Evolutionary conservation across 92 coral and sea anemone genomes (phyloP), one percentile per base, ranked within the genome.

Genomic region (Isaurus tuberculatus): DNA sequence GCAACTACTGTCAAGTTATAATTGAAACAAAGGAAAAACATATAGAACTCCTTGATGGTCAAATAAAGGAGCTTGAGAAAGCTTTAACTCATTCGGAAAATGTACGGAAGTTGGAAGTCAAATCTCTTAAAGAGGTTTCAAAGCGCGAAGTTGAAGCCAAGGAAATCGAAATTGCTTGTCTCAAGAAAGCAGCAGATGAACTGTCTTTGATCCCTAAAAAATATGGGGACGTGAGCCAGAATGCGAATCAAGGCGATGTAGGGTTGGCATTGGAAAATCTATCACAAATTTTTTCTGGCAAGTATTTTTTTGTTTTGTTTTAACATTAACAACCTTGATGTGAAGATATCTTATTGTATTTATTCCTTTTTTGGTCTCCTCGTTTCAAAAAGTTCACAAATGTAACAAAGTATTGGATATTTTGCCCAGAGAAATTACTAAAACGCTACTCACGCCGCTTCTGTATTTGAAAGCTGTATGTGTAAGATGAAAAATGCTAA

Each of bases 121-220:
- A 58, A 4, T 33, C 70, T 1, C 70, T 77, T 29, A 77, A 33
- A 22, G 82, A 77, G 25, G 51, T 77, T 36, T 77, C 82, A 77
- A 77, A 77, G 68, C 82, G 82, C 33, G 82, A 77, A 77, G 33
- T 77, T 8, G 32, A 58, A 23, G 69, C 34, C 5, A 77, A 77
- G 25, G 51, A 77, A 6, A 77, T 77, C 34, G 82, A 77, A 40
- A 57, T 77, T 29, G 55, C 82, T 34, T 29, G 64, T 77, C 82
- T 77, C 31, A 77, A 55, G 49, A 33, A 30, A 22, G 70, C 51
- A 33, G 70, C 53, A 5, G 26, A 37, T 5, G 37, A 77, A 33
- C 46, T 34, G 25, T 15, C 70, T 36, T 27, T 25, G 26, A 36
- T 11, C 22, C 70, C 58, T 29, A 60, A 7, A 69, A 37, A 58